Evolutionary conservation across 1,140 invertebrate species (phyloP), one percentile per base, ranked within the genome.

Genomic region (Dryas iulia): DNA sequence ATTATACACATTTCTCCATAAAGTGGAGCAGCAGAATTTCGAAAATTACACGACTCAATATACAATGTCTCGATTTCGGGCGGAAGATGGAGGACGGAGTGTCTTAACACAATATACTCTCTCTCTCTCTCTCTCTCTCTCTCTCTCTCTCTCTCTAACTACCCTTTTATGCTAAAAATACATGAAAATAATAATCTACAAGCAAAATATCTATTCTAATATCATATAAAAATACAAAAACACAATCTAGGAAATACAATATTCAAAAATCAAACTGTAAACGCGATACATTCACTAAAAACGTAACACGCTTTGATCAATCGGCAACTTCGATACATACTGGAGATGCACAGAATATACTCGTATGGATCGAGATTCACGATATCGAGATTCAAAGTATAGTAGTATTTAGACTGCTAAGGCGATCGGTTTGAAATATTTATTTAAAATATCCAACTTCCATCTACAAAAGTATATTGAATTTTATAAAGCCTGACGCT

Each of bases 361-460:
- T n/a, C n/a, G n/a, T n/a, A 7, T 47, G 18, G 7, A 1, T 18
- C 39, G 39, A 47, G 39, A 47, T 21, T 47, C 39, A 21, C 21
- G 39, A 47, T 47, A 47, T 47, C 39, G 39, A 47, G n/a, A 47
- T 47, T 18, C 39, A 47, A 47, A 47, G 39, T 21, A n/a, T 10
- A 47, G 39, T 18, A 21, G 39, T 47, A 47, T 47, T 47, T 47
- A 47, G 14, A 47, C 33, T 47, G 7, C 18, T 47, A 21, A 47
- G 39, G 39, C 39, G 39, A 47, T 47, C 39, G 18, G 39, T 47
- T 47, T 47, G 39, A 47, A 21, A 47, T 47, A 47, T 47, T 47
- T 47, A 47, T 47, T 47, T 47, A 47, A 47, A 47, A 47, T 47
- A 10, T 47, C 18, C 39, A 47, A 21, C 39, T 8, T 47, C 18